Evolutionary conservation across 2,797 vertebrate species (phyloP).

Genomic region (Vipera latastei): DNA sequence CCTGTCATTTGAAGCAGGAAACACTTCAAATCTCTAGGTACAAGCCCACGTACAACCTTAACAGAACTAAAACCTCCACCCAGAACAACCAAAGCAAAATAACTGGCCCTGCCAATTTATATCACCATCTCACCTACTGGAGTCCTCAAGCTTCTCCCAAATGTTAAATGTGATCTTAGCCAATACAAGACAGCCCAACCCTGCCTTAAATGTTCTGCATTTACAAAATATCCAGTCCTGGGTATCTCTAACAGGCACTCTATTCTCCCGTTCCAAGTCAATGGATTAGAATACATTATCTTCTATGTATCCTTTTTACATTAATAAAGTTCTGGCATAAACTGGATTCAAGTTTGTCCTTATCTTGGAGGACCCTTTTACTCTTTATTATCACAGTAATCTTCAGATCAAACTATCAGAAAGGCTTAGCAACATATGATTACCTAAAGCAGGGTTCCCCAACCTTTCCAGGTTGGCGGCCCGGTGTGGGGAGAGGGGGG

Average conservation of each 20-base stretch:
- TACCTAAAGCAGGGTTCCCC: background rate
- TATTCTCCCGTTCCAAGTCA: background rate
- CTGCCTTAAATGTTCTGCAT: background rate
- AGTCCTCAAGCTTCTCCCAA: no score
- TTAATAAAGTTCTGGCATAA: background rate
- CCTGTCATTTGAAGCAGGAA: background rate
- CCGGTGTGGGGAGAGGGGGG: no score
- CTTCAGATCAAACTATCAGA: background rate
- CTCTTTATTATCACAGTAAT: background rate
- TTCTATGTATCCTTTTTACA: background rate
- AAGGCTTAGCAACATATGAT: background rate
- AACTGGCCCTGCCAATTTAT: background rate
- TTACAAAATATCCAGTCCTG: background rate
- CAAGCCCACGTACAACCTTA: background rate
- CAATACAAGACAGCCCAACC: no score
- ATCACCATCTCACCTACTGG: background rate
- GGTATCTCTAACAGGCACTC: background rate
- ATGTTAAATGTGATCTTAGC: no score
- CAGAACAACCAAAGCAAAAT: background rate
- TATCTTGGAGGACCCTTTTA: background rate
- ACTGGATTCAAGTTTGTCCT: background rate
- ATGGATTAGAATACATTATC: background rate
- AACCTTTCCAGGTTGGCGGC: no score
- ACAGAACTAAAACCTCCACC: background rate
- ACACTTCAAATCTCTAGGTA: background rate